These are phyloP conservation scores for Paedocypris micromegethes DNA, from an alignment of 2,797 vertebrate genomes.

Conservation along the genomic window DNA sequence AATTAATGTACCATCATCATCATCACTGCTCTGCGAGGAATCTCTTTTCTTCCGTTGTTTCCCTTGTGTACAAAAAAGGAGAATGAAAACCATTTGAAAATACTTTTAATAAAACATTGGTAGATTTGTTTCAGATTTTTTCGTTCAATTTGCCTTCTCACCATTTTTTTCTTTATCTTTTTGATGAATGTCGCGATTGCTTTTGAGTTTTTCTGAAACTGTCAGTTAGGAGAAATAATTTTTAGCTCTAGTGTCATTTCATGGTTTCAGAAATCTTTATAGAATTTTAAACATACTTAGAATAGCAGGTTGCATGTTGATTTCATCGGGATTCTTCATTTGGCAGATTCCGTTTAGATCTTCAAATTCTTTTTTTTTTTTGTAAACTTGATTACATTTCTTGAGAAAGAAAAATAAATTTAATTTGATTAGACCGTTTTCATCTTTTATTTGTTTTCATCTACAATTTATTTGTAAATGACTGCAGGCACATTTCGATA, in stretches of 20 bases:
- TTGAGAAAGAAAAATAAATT: conserved; percentile 15
- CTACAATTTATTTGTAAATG: background rate
- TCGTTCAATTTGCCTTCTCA: too few relatives aligned
- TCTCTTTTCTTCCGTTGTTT: conserved; percentile 33
- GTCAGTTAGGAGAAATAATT: conserved; percentile 3
- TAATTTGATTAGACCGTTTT: background rate
- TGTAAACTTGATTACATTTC: conserved; percentile 53
- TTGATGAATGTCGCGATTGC: too few relatives aligned
- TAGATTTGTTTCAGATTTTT: too few relatives aligned
- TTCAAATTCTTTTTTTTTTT: conserved; percentile 25
- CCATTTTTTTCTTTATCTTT: too few relatives aligned
- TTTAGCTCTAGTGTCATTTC: too few relatives aligned
- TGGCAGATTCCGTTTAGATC: conserved; percentile 50
- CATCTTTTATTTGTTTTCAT: background rate
- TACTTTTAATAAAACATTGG: background rate
- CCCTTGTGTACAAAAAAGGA: conserved; percentile 11
- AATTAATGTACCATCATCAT: conserved; percentile 37
- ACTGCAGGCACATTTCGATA: too few relatives aligned
- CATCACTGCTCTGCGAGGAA: background rate
- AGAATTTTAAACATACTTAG: conserved; percentile 40
- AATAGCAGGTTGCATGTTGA: conserved; percentile 29
- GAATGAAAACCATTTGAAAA: background rate
- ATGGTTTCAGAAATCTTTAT: background rate
- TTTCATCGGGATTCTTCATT: background rate
- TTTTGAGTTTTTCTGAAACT: background rate